These are phyloP conservation scores for Epistrophella euchroma DNA, from an alignment of 2,888 invertebrate genomes.

Conservation along the genomic window DNA sequence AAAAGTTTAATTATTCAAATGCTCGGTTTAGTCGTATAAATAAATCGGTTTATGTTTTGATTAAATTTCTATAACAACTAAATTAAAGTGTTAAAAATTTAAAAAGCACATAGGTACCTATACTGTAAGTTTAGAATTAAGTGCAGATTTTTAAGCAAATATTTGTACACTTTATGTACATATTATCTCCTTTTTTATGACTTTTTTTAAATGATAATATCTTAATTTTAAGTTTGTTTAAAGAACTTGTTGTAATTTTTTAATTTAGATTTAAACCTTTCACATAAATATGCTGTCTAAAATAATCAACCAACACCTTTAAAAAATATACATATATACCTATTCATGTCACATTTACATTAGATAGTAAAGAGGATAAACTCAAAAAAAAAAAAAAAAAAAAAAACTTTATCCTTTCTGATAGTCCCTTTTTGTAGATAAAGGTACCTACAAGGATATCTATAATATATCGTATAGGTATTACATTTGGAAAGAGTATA, in stretches of 20 bases:
- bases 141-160: no score
- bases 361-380: constrained; percentile 12
- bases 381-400: not conserved
- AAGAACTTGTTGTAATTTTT: no score
- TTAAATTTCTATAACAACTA: not conserved
- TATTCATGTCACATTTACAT: constrained; percentile 43
- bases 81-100: no score
- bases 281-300: no score
- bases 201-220: no score
- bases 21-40: not conserved
- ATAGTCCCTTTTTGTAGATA: not conserved
- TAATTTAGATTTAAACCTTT: no score
- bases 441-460: not conserved
- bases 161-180: no score
- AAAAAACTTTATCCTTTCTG: not conserved
- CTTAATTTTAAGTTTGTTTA: no score
- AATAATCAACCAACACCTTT: not conserved
- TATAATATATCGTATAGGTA: not conserved
- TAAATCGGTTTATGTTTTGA: not conserved
- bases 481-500: constrained; percentile 5
- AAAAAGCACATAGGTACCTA: no score
- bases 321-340: constrained; percentile 9
- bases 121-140: no score
- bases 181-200: no score
- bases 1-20: constrained; percentile 1